Percentiles rank a stretch among this genome's conserved stretches.
phyloP scores from a whole-genome alignment of 2,888 invertebrate genomes.

The Conomelus anceps region DNA sequence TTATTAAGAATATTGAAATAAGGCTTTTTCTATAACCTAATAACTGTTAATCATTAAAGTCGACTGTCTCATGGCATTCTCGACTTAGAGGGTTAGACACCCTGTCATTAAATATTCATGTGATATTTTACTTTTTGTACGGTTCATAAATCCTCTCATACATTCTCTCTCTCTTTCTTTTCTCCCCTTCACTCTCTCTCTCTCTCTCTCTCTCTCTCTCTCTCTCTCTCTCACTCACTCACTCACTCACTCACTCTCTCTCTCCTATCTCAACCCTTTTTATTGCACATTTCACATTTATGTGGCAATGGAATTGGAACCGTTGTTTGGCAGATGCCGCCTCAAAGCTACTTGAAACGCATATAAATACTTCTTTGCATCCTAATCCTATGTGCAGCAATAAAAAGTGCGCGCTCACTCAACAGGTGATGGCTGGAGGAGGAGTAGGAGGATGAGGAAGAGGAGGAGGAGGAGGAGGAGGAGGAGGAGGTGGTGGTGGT shows the following conservation, averaged over 20 bases:
- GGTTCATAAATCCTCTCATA: neutral
- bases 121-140: neutral
- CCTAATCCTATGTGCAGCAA: neutral
- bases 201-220: conserved; percentile 27
- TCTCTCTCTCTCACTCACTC: neutral
- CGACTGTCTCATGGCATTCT: neutral
- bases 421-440: neutral
- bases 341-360: neutral
- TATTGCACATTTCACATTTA: neutral
- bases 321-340: neutral
- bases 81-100: too few species aligned
- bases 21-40: too few species aligned
- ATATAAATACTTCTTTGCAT: neutral
- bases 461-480: neutral
- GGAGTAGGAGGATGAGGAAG: neutral
- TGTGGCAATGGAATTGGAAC: neutral
- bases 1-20: too few species aligned
- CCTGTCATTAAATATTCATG: neutral
- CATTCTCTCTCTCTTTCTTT: neutral
- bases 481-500: neutral
- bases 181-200: neutral
- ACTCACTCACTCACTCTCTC: neutral
- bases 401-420: neutral
- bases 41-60: too few species aligned
- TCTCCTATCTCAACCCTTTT: neutral